Evolutionary conservation across 2,113 vertebrate species (phyloP).

Genomic region (Herpetotheres cachinnans): DNA sequence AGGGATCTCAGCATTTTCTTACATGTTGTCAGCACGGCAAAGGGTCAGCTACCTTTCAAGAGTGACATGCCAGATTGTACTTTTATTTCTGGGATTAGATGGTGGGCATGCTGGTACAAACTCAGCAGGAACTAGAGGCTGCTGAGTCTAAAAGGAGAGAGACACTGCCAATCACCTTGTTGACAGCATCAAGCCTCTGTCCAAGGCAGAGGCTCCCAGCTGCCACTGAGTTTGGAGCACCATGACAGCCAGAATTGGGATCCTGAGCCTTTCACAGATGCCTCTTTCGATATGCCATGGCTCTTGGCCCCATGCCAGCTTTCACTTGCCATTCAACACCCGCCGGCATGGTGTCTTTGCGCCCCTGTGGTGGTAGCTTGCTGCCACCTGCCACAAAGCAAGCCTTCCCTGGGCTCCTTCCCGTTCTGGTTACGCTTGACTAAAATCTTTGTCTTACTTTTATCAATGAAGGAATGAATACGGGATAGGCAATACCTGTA

Average conservation of each 20-base stretch:
- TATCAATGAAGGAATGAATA: not conserved
- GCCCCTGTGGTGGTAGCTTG: not conserved
- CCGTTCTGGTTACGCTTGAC: not conserved
- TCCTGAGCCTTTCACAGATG: slow-evolving; percentile 17
- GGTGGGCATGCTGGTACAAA: not conserved
- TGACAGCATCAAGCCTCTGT: not conserved
- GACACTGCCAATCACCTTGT: not conserved
- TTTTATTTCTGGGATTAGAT: not conserved
- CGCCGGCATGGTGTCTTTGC: not conserved
- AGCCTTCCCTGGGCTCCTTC: not conserved
- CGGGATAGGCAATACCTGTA: not conserved
- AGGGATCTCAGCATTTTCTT: not conserved
- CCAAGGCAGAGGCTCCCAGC: slow-evolving; percentile 28
- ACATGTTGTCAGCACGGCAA: not conserved
- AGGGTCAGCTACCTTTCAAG: not conserved
- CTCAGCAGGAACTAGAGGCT: slow-evolving; percentile 2
- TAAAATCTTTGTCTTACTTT: not conserved
- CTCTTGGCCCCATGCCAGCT: not conserved
- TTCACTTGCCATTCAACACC: not conserved
- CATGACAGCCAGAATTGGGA: not conserved
- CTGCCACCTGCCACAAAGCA: slow-evolving; percentile 14
- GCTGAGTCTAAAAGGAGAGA: not conserved
- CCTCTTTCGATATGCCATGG: not conserved
- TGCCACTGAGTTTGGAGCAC: not conserved
- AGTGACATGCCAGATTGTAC: not conserved